Base-by-base conservation (phyloP, 1,140 invertebrate genomes). In the Acromyrmex heyeri region DNA sequence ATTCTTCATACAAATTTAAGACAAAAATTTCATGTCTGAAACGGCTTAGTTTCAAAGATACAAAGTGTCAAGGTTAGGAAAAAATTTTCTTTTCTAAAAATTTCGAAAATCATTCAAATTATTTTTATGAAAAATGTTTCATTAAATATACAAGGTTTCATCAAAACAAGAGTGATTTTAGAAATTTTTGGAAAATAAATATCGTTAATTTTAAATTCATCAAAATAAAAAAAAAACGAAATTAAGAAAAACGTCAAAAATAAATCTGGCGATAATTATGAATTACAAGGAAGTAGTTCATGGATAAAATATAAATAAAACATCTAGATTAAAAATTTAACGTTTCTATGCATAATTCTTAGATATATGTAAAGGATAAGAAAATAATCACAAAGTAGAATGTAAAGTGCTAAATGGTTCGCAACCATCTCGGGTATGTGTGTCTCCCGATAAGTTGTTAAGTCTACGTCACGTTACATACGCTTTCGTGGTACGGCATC, bases 381-480 rank as follows among this genome's bases (percentile, higher is more conserved):
- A 79, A 53, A 79, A 30, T 65, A 64, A 79, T 69, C 30, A 24
- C 34, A 44, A 67, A 38, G 30, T 38, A 67, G 18, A 67, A 78
- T 78, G 12, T 27, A 10, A 50, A 65, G 16, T 67, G n/a, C 27
- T 30, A 76, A 76, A 57, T 38, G 30, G 18, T 59, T 59, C 30
- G 70, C 70, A 44, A n/a, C 59, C 44, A 53, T 59, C 24, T 18
- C 24, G 27, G 10, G 27, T 27, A 78, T 30, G n/a, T 65, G 24
- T 34, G 44, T 48, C 57, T n/a, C 59, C 27, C 76, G 61, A 65
- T 65, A 78, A 65, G 44, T 48, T 48, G 44, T 65, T 65, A 21
- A 75, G 53, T 30, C 53, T 57, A 65, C 59, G 72, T 77, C 27
- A 27, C 59, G 81, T 88, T 87, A 75, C 62, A 78, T 86, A 86